Evolutionary conservation across 2,797 vertebrate species (phyloP).

Genomic region (Arctocebus calabarensis): DNA sequence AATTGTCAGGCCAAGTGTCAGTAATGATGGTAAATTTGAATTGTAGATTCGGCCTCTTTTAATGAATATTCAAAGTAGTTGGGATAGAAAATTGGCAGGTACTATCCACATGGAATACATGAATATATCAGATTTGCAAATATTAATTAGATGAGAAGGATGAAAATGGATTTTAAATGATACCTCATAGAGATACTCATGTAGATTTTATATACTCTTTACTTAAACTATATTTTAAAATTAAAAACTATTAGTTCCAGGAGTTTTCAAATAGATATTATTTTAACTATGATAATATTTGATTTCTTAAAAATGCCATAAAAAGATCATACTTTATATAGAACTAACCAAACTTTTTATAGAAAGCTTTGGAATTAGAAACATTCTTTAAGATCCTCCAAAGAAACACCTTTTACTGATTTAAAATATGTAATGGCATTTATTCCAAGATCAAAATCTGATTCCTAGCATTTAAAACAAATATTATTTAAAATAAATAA

Average conservation of each 20-base stretch:
- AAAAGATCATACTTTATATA: slow-evolving; percentile 70
- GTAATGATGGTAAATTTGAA: slow-evolving; percentile 38
- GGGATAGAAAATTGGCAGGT: slow-evolving; percentile 31
- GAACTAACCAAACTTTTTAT: slow-evolving; percentile 57
- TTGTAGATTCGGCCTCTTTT: not conserved
- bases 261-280: slow-evolving; percentile 57
- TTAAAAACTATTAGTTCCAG: slow-evolving; percentile 61
- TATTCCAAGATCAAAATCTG: slow-evolving; percentile 60
- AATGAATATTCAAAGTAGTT: slow-evolving; percentile 61
- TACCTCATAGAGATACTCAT: slow-evolving; percentile 56
- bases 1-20: not conserved
- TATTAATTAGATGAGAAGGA: slow-evolving; percentile 53
- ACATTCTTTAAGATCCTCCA: slow-evolving; percentile 73
- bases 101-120: not conserved
- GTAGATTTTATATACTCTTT: slow-evolving; percentile 56
- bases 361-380: slow-evolving; percentile 74
- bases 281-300: slow-evolving; percentile 57
- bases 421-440: slow-evolving; percentile 69
- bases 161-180: slow-evolving; percentile 50
- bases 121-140: slow-evolving; percentile 34
- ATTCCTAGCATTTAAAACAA: slow-evolving; percentile 44
- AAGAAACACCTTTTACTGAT: slow-evolving; percentile 60
- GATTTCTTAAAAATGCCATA: too few relatives aligned
- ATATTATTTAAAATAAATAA: not conserved
- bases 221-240: slow-evolving; percentile 52